Conservation (phyloP, 2,888 invertebrate species). For the Drosophila mulleri region DNA sequence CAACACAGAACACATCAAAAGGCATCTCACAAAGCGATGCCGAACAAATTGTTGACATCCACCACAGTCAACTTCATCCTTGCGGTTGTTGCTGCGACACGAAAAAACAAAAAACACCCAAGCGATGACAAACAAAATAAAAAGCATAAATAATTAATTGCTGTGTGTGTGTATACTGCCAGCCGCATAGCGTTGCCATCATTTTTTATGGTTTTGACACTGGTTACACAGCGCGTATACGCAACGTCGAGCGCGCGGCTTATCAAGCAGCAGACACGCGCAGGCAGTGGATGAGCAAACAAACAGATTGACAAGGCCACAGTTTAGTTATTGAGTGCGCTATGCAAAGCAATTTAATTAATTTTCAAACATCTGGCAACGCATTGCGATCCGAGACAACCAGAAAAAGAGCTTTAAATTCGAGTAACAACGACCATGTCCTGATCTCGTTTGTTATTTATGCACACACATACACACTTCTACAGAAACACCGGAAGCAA, state of each 20-base stretch:
- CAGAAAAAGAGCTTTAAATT: neutral
- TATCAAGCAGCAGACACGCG: constrained; percentile 32
- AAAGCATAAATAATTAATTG: constrained; percentile 21
- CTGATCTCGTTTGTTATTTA: neutral
- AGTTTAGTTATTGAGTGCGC: constrained; percentile 7
- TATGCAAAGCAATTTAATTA: neutral
- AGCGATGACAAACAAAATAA: constrained; percentile 28
- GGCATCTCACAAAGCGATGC: constrained; percentile 1
- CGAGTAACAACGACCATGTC: no score
- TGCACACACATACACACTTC: neutral
- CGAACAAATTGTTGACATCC: constrained; percentile 19
- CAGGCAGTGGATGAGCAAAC: constrained; percentile 21
- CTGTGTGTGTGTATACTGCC: constrained; percentile 2
- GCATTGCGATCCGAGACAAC: constrained; percentile 1
- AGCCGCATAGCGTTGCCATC: constrained; percentile 14
- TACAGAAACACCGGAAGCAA: neutral
- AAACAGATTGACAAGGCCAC: constrained; percentile 21
- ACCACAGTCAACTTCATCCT: constrained; percentile 17
- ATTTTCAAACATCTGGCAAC: constrained; percentile 12
- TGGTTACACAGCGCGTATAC: constrained; percentile 46
- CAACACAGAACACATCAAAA: neutral
- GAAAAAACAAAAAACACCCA: constrained; percentile 2
- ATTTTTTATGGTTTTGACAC: constrained; percentile 21
- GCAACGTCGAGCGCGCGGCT: constrained; percentile 31
- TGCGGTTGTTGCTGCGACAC: constrained; percentile 18